Evolutionary conservation across 2,113 vertebrate species (phyloP).

Genomic region (Cathartes aura): DNA sequence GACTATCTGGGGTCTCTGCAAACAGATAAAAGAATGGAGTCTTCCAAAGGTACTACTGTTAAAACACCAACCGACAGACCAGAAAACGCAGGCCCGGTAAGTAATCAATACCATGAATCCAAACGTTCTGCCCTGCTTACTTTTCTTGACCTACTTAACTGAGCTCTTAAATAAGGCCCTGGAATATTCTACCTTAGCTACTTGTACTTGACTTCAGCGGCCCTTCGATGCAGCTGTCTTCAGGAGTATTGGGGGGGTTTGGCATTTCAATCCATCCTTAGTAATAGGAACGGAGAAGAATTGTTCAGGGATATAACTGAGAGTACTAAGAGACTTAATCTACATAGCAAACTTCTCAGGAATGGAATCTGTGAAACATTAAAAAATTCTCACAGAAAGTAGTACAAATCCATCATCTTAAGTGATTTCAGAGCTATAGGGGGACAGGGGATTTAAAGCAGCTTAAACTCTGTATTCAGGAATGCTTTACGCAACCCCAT

Average conservation of each 20-base stretch:
- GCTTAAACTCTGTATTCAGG: not conserved
- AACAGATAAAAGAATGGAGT: conserved; percentile 10
- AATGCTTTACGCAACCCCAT: not conserved
- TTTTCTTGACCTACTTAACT: not conserved
- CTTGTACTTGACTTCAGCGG: not conserved
- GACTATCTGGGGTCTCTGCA: conserved; percentile 83
- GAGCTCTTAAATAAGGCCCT: not conserved
- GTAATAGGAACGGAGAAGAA: not conserved
- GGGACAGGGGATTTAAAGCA: not conserved
- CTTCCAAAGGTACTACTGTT: not conserved
- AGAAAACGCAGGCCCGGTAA: conserved; percentile 62
- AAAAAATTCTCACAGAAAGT: not conserved
- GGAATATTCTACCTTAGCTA: not conserved
- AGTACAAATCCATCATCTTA: not conserved
- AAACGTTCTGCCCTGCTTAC: not conserved
- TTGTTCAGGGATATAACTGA: not conserved
- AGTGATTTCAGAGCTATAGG: not conserved
- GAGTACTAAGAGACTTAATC: not conserved
- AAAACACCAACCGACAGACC: not conserved
- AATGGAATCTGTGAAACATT: not conserved
- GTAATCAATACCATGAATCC: not conserved
- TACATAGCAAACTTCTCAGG: not conserved
- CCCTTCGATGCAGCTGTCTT: not conserved
- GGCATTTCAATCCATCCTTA: not conserved
- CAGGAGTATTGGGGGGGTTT: accelerated